Evolutionary conservation across 2,888 invertebrate species (phyloP).

Genomic region (Diogma glabrata): DNA sequence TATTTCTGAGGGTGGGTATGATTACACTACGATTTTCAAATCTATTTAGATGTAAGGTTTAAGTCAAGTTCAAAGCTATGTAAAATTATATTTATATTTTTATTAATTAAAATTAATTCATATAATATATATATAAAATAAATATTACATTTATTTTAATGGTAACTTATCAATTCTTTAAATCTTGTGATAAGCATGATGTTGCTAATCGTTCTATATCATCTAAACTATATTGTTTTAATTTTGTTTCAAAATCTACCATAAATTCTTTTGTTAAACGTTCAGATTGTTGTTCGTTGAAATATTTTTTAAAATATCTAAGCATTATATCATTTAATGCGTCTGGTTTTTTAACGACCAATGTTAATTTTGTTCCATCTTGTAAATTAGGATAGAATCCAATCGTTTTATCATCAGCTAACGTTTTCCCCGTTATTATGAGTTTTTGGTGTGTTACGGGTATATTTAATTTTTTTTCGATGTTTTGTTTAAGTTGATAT

Average conservation of each 20-base stretch:
- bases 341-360: constrained; percentile 57
- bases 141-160: too few relatives aligned
- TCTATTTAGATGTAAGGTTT: too few relatives aligned
- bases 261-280: constrained; percentile 30
- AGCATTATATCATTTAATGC: constrained; percentile 45
- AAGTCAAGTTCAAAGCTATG: too few relatives aligned
- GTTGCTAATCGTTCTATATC: constrained; percentile 33
- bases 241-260: constrained; percentile 30
- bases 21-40: too few relatives aligned
- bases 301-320: constrained; percentile 46
- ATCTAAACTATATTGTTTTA: constrained; percentile 31
- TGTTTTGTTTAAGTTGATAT: constrained; percentile 54
- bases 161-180: too few relatives aligned
- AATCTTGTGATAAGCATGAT: constrained; percentile 1
- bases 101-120: too few relatives aligned
- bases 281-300: constrained; percentile 51
- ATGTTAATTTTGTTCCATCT: constrained; percentile 61
- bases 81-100: too few relatives aligned
- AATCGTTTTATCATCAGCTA: constrained; percentile 58
- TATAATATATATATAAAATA: too few relatives aligned
- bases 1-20: too few relatives aligned
- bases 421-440: constrained; percentile 55
- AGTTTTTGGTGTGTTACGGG: constrained; percentile 59
- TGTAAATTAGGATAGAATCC: constrained; percentile 59
- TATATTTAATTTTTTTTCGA: constrained; percentile 50